Conservation (phyloP, 2,797 vertebrate species). For the Selene dorsalis region DNA sequence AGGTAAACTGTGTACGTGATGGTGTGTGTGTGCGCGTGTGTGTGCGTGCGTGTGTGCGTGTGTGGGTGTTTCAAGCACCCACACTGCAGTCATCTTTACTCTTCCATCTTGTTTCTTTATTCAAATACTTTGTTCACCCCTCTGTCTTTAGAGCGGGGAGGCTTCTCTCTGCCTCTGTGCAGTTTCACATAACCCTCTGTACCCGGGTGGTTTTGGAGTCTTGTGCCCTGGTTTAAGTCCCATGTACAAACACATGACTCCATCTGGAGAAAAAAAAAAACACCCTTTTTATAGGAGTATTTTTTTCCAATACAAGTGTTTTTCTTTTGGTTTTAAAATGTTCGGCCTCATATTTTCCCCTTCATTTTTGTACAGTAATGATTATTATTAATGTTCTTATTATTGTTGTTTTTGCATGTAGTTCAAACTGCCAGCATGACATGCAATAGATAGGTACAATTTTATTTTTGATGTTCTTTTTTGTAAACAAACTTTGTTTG, state of each 20-base stretch:
- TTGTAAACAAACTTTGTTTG: slow-evolving; percentile 84
- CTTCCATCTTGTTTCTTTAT: slow-evolving; percentile 22
- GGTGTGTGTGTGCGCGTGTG: background rate
- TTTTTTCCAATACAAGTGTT: slow-evolving; percentile 49
- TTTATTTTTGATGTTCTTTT: slow-evolving; percentile 81
- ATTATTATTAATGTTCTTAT: slow-evolving; percentile 77
- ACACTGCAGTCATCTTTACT: slow-evolving; percentile 28
- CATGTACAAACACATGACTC: slow-evolving; percentile 69
- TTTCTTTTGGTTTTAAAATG: slow-evolving; percentile 49
- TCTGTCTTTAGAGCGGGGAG: slow-evolving; percentile 40
- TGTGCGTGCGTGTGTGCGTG: slow-evolving; percentile 11
- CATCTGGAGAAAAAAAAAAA: slow-evolving; percentile 40
- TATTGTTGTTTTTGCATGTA: slow-evolving; percentile 90
- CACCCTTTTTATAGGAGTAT: slow-evolving; percentile 60
- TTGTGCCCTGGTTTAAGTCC: slow-evolving; percentile 62
- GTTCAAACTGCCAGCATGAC: slow-evolving; percentile 88
- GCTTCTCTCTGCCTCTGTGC: slow-evolving; percentile 52
- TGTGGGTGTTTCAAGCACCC: slow-evolving; percentile 28
- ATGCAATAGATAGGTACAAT: slow-evolving; percentile 92
- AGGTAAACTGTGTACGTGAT: slow-evolving; percentile 32
- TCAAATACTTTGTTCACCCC: slow-evolving; percentile 1
- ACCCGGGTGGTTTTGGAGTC: slow-evolving; percentile 52
- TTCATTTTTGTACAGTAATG: slow-evolving; percentile 77
- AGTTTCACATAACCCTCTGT: slow-evolving; percentile 48
- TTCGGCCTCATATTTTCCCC: slow-evolving; percentile 50